These are phyloP conservation scores for Aethes cnicana DNA, from an alignment of 2,888 invertebrate species.

Conservation along the genomic window DNA sequence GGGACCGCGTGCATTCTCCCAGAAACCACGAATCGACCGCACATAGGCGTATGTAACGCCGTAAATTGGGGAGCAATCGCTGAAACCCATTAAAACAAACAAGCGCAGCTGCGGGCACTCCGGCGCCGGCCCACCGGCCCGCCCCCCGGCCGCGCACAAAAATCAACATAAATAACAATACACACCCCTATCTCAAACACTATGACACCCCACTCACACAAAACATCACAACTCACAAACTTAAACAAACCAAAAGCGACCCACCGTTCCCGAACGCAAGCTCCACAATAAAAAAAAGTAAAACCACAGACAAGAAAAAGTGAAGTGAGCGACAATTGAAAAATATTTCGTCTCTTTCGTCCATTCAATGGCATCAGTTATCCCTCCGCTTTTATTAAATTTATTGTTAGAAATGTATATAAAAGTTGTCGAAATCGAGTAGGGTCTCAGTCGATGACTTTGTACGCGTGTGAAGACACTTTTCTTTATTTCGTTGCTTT, in stretches of 20 bases:
- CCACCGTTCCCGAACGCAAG: conserved; percentile 36
- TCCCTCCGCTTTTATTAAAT: conserved; percentile 81
- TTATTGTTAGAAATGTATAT: conserved; percentile 81
- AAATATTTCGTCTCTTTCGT: conserved; percentile 80
- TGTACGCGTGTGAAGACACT: conserved; percentile 59
- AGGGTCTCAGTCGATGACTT: conserved; percentile 70
- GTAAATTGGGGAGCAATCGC: conserved; percentile 54
- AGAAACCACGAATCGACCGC: conserved; percentile 50
- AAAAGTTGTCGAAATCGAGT: conserved; percentile 76
- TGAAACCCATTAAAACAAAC: conserved; percentile 77
- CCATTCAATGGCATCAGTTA: conserved; percentile 66
- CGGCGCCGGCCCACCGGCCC: conserved; percentile 72
- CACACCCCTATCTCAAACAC: conserved; percentile 80
- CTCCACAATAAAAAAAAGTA: conserved; percentile 34
- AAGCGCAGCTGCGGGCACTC: conserved; percentile 74
- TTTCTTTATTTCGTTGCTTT: conserved; percentile 33
- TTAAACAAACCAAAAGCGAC: conserved; percentile 37
- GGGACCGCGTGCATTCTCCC: conserved; percentile 62
- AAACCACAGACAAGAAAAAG: conserved; percentile 41
- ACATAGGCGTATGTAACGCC: conserved; percentile 57
- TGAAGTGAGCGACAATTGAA: conserved; percentile 80
- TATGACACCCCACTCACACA: conserved; percentile 48
- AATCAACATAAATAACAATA: conserved; percentile 82
- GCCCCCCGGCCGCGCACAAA: conserved; percentile 73
- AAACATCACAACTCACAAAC: conserved; percentile 41